phyloP scores from a whole-genome alignment of 2,797 vertebrate genomes.

The Chaetodon trifasciatus region DNA sequence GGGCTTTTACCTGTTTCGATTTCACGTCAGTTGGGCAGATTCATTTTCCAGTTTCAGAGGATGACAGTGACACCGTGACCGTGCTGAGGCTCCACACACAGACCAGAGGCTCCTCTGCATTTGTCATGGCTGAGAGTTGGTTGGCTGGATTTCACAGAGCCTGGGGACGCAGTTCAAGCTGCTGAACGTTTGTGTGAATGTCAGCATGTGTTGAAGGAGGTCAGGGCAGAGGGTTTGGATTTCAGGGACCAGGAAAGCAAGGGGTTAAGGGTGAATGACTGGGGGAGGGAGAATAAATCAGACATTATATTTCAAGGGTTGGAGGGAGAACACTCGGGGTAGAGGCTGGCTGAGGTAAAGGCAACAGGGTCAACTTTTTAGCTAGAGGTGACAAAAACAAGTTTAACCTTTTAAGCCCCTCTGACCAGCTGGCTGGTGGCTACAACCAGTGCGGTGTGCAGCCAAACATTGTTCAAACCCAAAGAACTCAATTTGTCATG shows the following conservation, averaged over 20 bases:
- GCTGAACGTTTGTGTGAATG: constrained; percentile 13
- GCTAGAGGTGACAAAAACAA: constrained; percentile 15
- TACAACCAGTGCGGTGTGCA: neutral
- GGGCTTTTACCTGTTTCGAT: constrained; percentile 25
- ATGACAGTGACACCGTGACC: neutral
- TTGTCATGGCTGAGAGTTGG: constrained; percentile 45
- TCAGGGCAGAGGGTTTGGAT: constrained; percentile 54
- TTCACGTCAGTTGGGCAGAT: constrained; percentile 20
- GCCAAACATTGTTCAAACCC: neutral
- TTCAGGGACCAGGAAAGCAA: constrained; percentile 52
- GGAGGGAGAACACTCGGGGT: neutral
- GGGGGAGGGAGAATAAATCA: constrained; percentile 36
- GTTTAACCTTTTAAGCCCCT: constrained; percentile 8
- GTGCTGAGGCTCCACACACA: neutral
- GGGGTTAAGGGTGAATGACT: constrained; percentile 45
- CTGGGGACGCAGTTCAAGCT: constrained; percentile 20
- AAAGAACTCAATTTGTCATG: neutral
- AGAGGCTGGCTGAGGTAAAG: neutral
- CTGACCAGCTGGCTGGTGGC: neutral
- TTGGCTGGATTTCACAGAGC: constrained; percentile 47
- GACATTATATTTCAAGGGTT: constrained; percentile 19
- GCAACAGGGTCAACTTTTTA: neutral
- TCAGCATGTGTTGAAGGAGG: constrained; percentile 31
- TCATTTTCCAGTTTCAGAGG: constrained; percentile 29
- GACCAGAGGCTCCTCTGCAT: constrained; percentile 52